These are phyloP conservation scores for Pempheris klunzingeri DNA, from an alignment of 2,797 vertebrate species.

Conservation along the genomic window DNA sequence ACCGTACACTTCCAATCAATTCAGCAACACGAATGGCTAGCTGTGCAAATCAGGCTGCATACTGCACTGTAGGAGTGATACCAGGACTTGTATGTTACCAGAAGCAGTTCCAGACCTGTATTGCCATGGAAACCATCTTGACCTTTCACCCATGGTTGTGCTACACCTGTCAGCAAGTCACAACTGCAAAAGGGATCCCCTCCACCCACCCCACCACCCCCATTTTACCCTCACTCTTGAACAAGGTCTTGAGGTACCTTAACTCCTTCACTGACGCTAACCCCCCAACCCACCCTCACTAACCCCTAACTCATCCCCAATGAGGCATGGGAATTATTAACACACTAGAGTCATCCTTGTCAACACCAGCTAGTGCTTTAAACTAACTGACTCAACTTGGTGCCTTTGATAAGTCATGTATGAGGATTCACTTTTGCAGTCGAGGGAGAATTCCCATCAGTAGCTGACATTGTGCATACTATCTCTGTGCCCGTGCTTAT, in stretches of 20 bases:
- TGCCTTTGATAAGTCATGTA: not conserved
- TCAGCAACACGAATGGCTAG: not conserved
- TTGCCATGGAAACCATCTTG: constrained; percentile 53
- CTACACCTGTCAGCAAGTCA: constrained; percentile 79
- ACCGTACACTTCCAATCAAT: not conserved
- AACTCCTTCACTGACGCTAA: constrained; percentile 16
- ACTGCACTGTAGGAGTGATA: not conserved
- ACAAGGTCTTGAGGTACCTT: constrained; percentile 18
- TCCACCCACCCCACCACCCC: not conserved
- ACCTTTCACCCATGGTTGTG: constrained; percentile 57
- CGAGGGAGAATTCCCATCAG: not conserved
- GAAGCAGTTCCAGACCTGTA: constrained; percentile 49
- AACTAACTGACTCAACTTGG: not conserved
- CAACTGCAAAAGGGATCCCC: constrained; percentile 60
- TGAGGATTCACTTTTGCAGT: not conserved
- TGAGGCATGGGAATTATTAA: not conserved
- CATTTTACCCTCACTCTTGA: constrained; percentile 28
- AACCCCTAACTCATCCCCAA: not conserved
- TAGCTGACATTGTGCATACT: not conserved
- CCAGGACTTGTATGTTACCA: constrained; percentile 19
- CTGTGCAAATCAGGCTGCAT: not conserved
- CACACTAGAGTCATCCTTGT: not conserved
- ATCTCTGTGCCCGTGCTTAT: not conserved
- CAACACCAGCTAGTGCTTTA: not conserved
- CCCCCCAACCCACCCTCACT: too few species aligned